Evolutionary conservation across 1,140 invertebrate species (phyloP).

Genomic region (Paramacrobiotus metropolitanus): DNA sequence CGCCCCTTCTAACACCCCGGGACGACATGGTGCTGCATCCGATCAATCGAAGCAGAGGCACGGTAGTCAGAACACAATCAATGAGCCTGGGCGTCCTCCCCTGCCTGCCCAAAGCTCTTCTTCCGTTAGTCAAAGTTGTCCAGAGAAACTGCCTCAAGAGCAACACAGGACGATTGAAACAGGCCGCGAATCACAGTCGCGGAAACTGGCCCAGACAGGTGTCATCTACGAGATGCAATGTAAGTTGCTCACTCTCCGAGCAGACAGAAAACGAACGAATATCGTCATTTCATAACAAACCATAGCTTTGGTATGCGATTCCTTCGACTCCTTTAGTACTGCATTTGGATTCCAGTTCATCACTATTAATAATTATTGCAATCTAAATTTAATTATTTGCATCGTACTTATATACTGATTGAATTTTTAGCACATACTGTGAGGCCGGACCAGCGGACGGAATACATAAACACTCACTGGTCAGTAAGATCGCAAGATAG

Average conservation of each 20-base stretch:
- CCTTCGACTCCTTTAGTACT: too few species aligned
- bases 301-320: neutral
- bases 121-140: conserved; percentile 42
- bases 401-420: conserved; percentile 8
- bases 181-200: conserved; percentile 78
- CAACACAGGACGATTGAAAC: conserved; percentile 53
- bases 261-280: too few species aligned
- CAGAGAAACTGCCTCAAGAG: conserved; percentile 55
- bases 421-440: conserved; percentile 49
- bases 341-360: neutral
- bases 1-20: too few species aligned
- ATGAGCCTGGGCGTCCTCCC: too few species aligned
- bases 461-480: conserved; percentile 67
- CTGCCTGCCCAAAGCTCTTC: too few species aligned
- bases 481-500: conserved; percentile 42
- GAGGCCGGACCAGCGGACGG: conserved; percentile 53
- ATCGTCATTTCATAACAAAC: too few species aligned
- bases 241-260: conserved; percentile 18
- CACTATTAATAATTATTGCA: too few species aligned
- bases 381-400: neutral
- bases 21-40: too few species aligned
- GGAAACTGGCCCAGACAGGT: conserved; percentile 65
- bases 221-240: conserved; percentile 73
- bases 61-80: too few species aligned
- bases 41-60: too few species aligned